Conservation (phyloP, 23 tunicate species). For the Ciona savignyi region DNA sequence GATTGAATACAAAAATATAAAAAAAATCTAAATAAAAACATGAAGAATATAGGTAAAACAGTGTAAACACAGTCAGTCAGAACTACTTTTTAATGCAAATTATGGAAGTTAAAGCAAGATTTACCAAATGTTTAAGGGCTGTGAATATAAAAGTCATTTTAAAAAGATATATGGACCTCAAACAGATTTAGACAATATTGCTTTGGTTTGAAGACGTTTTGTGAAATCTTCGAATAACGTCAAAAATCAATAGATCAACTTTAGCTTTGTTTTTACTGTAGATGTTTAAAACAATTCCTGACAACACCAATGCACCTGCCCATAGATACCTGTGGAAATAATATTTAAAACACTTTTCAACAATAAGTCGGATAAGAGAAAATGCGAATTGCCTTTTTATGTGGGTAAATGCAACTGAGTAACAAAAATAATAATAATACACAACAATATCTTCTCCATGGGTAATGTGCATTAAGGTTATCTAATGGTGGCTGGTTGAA, state of each 20-base stretch:
- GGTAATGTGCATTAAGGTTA: too few species aligned
- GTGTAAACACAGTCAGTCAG: not conserved
- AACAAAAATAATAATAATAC: too few species aligned
- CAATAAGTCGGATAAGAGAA: not conserved
- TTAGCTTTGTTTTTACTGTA: slow-evolving; percentile 45
- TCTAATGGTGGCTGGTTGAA: too few species aligned
- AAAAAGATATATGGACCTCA: too few species aligned
- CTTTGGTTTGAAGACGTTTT: not conserved
- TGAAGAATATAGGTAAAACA: not conserved
- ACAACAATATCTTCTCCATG: too few species aligned
- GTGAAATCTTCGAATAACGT: not conserved
- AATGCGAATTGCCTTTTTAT: too few species aligned
- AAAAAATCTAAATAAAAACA: not conserved
- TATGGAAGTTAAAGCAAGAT: too few species aligned
- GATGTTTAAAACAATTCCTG: slow-evolving; percentile 51
- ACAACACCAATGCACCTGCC: slow-evolving; percentile 45
- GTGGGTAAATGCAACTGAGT: too few species aligned
- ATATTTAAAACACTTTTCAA: too few species aligned
- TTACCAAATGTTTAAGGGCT: too few species aligned
- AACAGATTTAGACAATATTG: not conserved
- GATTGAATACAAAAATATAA: not conserved
- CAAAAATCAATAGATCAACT: slow-evolving; percentile 1
- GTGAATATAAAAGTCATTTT: too few species aligned
- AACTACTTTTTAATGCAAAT: not conserved
- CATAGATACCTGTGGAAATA: slow-evolving; percentile 49